These are phyloP conservation scores for Pseudochirops corinnae DNA, from an alignment of 2,797 vertebrate species.

Conservation along the genomic window DNA sequence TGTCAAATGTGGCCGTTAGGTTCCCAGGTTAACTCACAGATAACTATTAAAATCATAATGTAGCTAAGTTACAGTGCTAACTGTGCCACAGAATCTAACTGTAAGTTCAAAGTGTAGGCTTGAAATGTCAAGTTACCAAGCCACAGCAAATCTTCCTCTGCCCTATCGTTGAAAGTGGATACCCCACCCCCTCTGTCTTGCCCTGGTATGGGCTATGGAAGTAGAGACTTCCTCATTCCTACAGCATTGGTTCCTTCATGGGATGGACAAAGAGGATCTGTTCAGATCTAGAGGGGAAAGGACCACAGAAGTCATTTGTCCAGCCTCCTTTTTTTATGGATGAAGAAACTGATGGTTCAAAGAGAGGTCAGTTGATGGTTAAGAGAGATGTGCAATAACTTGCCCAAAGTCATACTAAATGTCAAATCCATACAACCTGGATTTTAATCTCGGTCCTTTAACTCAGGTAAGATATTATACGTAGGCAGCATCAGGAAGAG, in stretches of 20 bases:
- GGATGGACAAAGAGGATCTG: background rate
- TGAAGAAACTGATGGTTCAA: background rate
- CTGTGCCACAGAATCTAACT: background rate
- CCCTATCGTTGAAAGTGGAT: background rate
- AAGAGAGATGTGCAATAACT: background rate
- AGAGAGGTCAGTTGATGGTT: background rate
- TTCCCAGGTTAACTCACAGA: background rate
- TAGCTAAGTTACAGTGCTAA: background rate
- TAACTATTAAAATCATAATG: background rate
- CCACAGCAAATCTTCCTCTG: background rate
- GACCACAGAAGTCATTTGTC: background rate
- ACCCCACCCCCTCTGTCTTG: background rate
- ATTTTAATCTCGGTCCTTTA: background rate
- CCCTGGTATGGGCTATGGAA: background rate
- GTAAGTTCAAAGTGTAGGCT: background rate
- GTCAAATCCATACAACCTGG: background rate
- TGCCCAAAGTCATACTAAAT: background rate
- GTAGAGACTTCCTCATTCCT: background rate
- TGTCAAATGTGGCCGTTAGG: background rate
- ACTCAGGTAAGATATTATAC: background rate
- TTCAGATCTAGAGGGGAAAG: background rate
- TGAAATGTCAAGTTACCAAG: background rate
- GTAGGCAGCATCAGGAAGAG: background rate
- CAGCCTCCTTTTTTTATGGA: background rate
- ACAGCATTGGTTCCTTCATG: background rate